These are phyloP conservation scores for Ctenopoma kingsleyae DNA, from an alignment of 2,797 vertebrate genomes.

Conservation along the genomic window DNA sequence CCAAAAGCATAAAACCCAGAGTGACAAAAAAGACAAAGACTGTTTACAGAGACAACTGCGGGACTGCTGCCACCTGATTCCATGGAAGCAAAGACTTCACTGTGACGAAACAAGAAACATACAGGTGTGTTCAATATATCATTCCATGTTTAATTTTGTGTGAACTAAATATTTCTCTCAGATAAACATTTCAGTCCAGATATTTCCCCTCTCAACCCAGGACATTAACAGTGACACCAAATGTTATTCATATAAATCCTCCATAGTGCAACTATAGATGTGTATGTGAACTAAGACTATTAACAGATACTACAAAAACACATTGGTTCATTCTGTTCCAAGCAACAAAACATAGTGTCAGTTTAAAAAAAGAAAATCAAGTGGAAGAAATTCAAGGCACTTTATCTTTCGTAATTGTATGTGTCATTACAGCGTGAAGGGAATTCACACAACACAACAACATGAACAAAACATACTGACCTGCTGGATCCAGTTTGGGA, in stretches of 20 bases:
- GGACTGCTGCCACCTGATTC: not conserved
- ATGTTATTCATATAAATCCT: conserved; percentile 27
- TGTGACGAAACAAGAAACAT: not conserved
- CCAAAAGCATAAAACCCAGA: no score
- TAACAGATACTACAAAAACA: conserved; percentile 54
- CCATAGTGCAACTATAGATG: conserved; percentile 60
- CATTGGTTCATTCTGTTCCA: conserved; percentile 20
- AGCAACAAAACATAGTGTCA: conserved; percentile 38
- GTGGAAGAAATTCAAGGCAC: conserved; percentile 71
- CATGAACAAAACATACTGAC: conserved; percentile 16
- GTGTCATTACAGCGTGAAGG: conserved; percentile 16
- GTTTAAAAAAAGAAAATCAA: conserved; percentile 31
- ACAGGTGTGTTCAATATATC: conserved; percentile 19
- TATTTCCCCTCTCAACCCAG: conserved; percentile 36
- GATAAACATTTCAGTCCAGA: conserved; percentile 39
- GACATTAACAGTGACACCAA: conserved; percentile 30
- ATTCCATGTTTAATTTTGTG: conserved; percentile 31
- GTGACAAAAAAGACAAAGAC: no score
- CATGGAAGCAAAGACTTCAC: not conserved
- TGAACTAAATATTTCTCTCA: conserved; percentile 38
- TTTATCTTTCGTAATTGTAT: conserved; percentile 37
- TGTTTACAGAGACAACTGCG: no score
- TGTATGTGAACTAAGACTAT: conserved; percentile 41
- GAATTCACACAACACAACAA: conserved; percentile 26
- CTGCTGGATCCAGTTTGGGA: conserved; percentile 16